phyloP scores from a whole-genome alignment of 2,113 vertebrate species.

The Clarias gariepinus region DNA sequence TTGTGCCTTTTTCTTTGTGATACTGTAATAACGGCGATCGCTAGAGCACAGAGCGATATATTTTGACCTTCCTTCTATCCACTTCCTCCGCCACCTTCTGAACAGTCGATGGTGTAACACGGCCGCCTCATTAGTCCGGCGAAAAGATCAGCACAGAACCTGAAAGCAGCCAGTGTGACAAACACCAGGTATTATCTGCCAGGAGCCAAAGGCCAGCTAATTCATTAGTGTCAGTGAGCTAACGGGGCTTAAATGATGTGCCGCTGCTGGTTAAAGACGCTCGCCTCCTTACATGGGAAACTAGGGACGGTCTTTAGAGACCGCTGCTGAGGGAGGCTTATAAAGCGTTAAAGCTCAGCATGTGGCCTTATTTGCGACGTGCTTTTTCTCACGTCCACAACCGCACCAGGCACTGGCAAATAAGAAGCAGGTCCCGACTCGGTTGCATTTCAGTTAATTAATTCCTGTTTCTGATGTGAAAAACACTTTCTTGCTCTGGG shows the following conservation, averaged over 20 bases:
- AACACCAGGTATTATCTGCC: conserved; percentile 44
- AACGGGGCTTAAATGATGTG: conserved; percentile 14
- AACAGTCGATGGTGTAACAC: not conserved
- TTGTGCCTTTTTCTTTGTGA: not conserved
- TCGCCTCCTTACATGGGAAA: not conserved
- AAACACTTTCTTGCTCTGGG: not conserved
- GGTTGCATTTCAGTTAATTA: not conserved
- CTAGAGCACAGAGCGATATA: not conserved
- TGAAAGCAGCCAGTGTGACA: conserved; percentile 43
- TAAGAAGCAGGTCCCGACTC: not conserved
- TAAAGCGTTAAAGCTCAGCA: conserved; percentile 27
- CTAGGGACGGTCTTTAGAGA: conserved; percentile 25
- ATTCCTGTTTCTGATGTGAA: not conserved
- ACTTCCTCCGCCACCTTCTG: not conserved
- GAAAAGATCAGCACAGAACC: conserved; percentile 39
- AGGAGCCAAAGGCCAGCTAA: conserved; percentile 49
- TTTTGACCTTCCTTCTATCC: not conserved
- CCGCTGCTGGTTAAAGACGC: not conserved
- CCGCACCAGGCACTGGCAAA: not conserved
- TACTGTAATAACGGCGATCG: not conserved
- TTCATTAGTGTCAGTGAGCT: conserved; percentile 51
- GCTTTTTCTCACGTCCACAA: conserved; percentile 8
- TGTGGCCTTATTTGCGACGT: conserved; percentile 25
- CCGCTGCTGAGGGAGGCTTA: not conserved
- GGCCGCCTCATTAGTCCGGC: conserved; percentile 41